phyloP scores from a whole-genome alignment of 2,113 vertebrate genomes.

The Phaethon lepturus region DNA sequence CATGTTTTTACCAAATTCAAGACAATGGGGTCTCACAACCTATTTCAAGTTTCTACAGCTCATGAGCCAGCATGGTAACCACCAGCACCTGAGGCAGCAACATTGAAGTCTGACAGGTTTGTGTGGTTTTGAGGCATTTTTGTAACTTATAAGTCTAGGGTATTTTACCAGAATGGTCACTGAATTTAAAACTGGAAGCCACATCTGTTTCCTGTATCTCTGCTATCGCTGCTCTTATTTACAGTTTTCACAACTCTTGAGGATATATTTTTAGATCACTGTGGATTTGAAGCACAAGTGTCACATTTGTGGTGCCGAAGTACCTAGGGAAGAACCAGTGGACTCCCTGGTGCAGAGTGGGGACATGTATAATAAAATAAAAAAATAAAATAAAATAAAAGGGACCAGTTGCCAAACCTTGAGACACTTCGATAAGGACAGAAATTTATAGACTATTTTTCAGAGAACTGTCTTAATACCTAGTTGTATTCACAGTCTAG shows the following conservation, averaged over 20 bases:
- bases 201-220: background rate
- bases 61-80: fast-evolving
- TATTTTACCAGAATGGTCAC: background rate
- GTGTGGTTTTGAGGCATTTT: background rate
- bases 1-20: background rate
- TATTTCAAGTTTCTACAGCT: background rate
- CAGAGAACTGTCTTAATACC: background rate
- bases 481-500: fast-evolving
- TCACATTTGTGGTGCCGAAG: background rate
- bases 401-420: background rate
- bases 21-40: background rate
- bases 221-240: background rate
- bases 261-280: background rate
- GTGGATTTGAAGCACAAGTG: background rate
- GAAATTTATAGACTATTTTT: background rate
- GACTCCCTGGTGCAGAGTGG: background rate
- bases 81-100: background rate
- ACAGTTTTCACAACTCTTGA: background rate
- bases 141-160: background rate
- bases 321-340: background rate
- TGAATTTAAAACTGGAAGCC: background rate
- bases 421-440: background rate
- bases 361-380: background rate
- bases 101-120: background rate
- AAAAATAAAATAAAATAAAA: background rate